Conservation (phyloP, 2,888 invertebrate genomes). For the Chrysolina americana region DNA sequence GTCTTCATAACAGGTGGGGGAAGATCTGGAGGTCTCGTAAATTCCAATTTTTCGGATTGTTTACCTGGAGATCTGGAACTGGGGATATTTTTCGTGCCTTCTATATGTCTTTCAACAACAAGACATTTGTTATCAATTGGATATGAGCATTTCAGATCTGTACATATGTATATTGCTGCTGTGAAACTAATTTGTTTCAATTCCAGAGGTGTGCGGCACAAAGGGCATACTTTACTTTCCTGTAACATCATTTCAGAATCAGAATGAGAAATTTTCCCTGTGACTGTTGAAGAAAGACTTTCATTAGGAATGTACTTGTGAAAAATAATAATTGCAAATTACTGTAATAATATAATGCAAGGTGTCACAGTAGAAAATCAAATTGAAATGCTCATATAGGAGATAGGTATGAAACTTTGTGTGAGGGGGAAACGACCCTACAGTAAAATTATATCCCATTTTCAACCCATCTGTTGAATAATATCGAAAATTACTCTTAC, state of each 20-base stretch:
- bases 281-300: too few species aligned
- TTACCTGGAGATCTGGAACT: not conserved
- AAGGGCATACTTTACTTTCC: slow-evolving; percentile 49
- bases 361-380: too few species aligned
- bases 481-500: too few species aligned
- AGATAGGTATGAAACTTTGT: too few species aligned
- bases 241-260: slow-evolving; percentile 10
- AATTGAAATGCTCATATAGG: too few species aligned
- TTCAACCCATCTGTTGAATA: too few species aligned
- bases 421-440: too few species aligned
- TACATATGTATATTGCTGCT: slow-evolving; percentile 53
- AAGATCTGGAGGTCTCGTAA: not conserved
- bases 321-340: too few species aligned
- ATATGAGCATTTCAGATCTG: slow-evolving; percentile 53
- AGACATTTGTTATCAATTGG: slow-evolving; percentile 51
- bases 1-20: not conserved
- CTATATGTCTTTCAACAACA: slow-evolving; percentile 48
- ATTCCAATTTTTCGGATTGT: not conserved
- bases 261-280: not conserved
- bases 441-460: too few species aligned
- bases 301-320: too few species aligned
- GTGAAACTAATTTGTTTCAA: slow-evolving; percentile 55
- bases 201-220: slow-evolving; percentile 47
- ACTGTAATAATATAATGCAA: too few species aligned
- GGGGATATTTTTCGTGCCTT: slow-evolving; percentile 44